These are phyloP conservation scores for Avahi laniger DNA, from an alignment of 2,797 vertebrate genomes.

Conservation along the genomic window DNA sequence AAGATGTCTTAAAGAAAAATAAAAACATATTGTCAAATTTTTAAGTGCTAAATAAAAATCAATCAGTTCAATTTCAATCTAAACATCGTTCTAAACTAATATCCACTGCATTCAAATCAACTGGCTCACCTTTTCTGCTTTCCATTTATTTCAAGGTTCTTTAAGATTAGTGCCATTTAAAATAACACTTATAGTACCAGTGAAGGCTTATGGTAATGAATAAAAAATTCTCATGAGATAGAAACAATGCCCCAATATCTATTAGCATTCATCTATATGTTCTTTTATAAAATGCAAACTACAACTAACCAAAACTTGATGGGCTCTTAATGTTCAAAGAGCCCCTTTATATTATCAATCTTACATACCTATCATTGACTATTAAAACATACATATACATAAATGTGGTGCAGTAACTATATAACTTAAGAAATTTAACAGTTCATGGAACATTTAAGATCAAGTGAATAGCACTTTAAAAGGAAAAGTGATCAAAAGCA, in stretches of 20 bases:
- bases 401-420: constrained; percentile 82
- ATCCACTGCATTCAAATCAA: constrained; percentile 69
- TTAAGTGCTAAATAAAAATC: constrained; percentile 71
- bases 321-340: constrained; percentile 80
- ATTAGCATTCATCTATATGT: constrained; percentile 79
- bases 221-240: constrained; percentile 70
- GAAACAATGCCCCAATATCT: constrained; percentile 73
- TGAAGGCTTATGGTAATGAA: constrained; percentile 72
- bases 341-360: constrained; percentile 66
- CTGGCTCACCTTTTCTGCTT: constrained; percentile 76
- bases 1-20: constrained; percentile 60
- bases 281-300: constrained; percentile 79
- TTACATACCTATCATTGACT: constrained; percentile 79
- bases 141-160: constrained; percentile 68
- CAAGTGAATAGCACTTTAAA: constrained; percentile 86
- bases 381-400: constrained; percentile 78
- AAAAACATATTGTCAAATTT: constrained; percentile 29
- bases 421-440: constrained; percentile 83
- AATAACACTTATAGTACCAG: constrained; percentile 67
- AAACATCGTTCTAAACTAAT: constrained; percentile 68
- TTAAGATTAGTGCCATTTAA: constrained; percentile 66
- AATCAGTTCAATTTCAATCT: constrained; percentile 70
- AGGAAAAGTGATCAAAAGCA: constrained; percentile 87
- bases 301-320: constrained; percentile 78
- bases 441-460: constrained; percentile 87